Conservation (phyloP, 2,113 vertebrate genomes). For the Strix aluco region DNA sequence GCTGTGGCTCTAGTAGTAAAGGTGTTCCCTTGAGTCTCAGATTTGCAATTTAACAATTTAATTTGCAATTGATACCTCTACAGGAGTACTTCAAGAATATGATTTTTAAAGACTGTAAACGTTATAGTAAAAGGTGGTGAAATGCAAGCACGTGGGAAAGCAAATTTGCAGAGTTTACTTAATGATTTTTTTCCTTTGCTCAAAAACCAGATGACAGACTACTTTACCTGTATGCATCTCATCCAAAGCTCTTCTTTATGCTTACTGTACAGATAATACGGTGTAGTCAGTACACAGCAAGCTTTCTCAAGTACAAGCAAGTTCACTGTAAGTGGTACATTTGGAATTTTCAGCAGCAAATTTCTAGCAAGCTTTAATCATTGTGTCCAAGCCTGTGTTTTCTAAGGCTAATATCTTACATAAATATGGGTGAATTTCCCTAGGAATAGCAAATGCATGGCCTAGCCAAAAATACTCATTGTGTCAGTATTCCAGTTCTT, state of each 20-base stretch:
- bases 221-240: not conserved
- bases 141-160: not conserved
- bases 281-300: not conserved
- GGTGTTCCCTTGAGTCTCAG: not conserved
- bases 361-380: not conserved
- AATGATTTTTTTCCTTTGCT: not conserved
- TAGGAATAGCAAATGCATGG: not conserved
- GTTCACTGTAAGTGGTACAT: not conserved
- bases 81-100: not conserved
- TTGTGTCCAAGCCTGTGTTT: not conserved
- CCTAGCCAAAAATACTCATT: not conserved
- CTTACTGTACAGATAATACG: not conserved
- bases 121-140: not conserved
- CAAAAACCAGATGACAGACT: not conserved
- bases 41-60: not conserved
- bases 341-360: not conserved
- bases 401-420: not conserved
- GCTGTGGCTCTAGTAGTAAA: not conserved
- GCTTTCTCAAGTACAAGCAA: not conserved
- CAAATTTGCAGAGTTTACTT: not conserved
- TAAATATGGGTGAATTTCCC: not conserved
- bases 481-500: not conserved
- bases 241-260: not conserved
- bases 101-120: not conserved
- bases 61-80: not conserved